Percentiles rank a stretch among this genome's conserved stretches.
phyloP scores from a whole-genome alignment of 2,888 invertebrate species.

The Orchesella flavescens region DNA sequence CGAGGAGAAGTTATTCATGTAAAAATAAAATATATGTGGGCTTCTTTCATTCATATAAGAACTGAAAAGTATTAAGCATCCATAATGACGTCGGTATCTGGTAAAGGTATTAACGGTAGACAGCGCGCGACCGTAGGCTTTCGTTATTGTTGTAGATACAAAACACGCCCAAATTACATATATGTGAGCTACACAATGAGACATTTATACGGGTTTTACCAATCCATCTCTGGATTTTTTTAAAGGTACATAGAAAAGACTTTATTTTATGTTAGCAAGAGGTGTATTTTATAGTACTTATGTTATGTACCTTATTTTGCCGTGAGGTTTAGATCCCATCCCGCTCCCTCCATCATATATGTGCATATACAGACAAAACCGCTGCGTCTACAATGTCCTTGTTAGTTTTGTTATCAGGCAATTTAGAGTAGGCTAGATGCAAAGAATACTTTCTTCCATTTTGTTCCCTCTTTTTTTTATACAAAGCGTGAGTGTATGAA shows the following conservation, averaged over 20 bases:
- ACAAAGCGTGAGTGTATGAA: neutral
- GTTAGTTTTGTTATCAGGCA: constrained; percentile 46
- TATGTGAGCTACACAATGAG: constrained; percentile 34
- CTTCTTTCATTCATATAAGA: too few species aligned
- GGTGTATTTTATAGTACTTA: neutral
- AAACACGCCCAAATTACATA: constrained; percentile 38
- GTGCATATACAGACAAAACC: too few species aligned
- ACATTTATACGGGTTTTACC: constrained; percentile 40
- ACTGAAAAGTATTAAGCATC: too few species aligned
- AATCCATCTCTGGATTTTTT: constrained; percentile 3
- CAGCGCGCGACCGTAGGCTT: neutral
- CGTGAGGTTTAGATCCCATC: neutral
- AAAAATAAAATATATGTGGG: too few species aligned
- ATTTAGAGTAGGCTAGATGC: constrained; percentile 11
- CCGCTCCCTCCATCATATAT: neutral
- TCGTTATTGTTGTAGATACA: constrained; percentile 24
- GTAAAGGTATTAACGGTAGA: too few species aligned
- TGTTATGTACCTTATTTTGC: neutral
- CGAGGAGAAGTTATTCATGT: too few species aligned
- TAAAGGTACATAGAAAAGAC: too few species aligned
- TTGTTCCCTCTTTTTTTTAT: neutral
- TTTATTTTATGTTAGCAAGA: too few species aligned
- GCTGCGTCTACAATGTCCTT: constrained; percentile 10
- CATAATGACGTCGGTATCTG: too few species aligned
- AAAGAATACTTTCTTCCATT: neutral